These are phyloP conservation scores for Hozukius guyotensis DNA, from an alignment of 2,797 vertebrate species.

Conservation along the genomic window DNA sequence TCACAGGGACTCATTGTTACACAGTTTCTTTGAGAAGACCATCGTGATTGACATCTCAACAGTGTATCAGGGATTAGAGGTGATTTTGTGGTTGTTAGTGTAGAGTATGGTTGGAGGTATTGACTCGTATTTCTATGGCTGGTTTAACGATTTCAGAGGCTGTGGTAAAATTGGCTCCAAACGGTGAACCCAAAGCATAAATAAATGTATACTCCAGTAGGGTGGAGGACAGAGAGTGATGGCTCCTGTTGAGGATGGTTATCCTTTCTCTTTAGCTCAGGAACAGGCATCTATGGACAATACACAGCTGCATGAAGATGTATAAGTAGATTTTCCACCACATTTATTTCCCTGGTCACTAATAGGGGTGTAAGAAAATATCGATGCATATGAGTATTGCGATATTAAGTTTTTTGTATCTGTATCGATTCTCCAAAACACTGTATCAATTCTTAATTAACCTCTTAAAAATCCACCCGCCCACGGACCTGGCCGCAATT, in stretches of 20 bases:
- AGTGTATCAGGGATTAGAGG: slow-evolving; percentile 59
- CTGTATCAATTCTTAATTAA: no score
- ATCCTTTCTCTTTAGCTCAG: not conserved
- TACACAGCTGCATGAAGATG: not conserved
- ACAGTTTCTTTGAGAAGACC: slow-evolving; percentile 44
- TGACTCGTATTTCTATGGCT: slow-evolving; percentile 49
- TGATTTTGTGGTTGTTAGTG: slow-evolving; percentile 64
- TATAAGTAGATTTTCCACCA: not conserved
- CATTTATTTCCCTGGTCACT: not conserved
- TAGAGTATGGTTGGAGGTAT: slow-evolving; percentile 43
- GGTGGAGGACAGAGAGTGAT: slow-evolving; percentile 13
- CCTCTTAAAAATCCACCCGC: no score
- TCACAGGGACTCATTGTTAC: slow-evolving; percentile 51
- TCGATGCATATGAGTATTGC: no score
- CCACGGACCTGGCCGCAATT: accelerated
- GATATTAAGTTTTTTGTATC: no score
- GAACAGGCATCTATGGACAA: slow-evolving; percentile 2
- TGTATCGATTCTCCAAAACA: no score
- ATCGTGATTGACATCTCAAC: slow-evolving; percentile 63
- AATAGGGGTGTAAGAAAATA: not conserved
- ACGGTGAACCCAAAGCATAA: slow-evolving; percentile 7
- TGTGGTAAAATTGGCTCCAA: slow-evolving; percentile 27
- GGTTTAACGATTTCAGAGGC: slow-evolving; percentile 24
- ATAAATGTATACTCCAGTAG: slow-evolving; percentile 11
- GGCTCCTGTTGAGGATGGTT: slow-evolving; percentile 35